Evolutionary conservation across 1,140 invertebrate species (phyloP), one percentile per base, ranked within the genome.

Genomic region (Euwallacea fornicatus): DNA sequence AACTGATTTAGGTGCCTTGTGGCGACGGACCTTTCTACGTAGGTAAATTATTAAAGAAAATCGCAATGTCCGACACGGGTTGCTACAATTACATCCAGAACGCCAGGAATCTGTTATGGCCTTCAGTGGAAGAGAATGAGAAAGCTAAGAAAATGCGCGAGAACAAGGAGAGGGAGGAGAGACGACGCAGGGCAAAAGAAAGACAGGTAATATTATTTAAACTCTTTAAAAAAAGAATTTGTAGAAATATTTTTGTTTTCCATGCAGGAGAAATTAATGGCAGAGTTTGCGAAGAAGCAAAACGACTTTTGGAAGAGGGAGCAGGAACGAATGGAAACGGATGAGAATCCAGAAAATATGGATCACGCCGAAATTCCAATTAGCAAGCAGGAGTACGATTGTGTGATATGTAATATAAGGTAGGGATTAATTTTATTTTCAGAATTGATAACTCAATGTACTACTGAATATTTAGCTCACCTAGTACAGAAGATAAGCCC

Each of bases 21-120:
- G 93, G 96, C 7, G 94, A 98, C 81, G 96, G 95, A 0, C 89
- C 92, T 0, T 91, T 90, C 80, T 97, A 95, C 82, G 89, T 97
- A 63, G 89, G 88, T 0, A 88, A 90, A 75, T 80, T 97, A 50
- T 81, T 95, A 64, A 86, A 87, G 41, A 90, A 90, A 81, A 90
- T 94, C 66, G 86, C 88, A 13, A 84, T 85, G 55, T 82, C 91
- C 41, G 93, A 95, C 83, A 83, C 86, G 9, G 83, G 86, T 69
- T 91, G 91, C 75, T 88, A 71, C 63, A 60, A 69, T 33, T 77
- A 54, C 58, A 78, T 80, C 42, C 55, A 87, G 9, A 86, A 89
- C 66, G 89, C 90, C 53, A 86, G 89, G 7, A 85, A 88, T 43
- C 83, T 85, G 66, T 80, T 95, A 16, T 95, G 93, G 93, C 92